These are phyloP conservation scores for Grapholita molesta DNA, from an alignment of 1,140 invertebrate species.

Conservation along the genomic window DNA sequence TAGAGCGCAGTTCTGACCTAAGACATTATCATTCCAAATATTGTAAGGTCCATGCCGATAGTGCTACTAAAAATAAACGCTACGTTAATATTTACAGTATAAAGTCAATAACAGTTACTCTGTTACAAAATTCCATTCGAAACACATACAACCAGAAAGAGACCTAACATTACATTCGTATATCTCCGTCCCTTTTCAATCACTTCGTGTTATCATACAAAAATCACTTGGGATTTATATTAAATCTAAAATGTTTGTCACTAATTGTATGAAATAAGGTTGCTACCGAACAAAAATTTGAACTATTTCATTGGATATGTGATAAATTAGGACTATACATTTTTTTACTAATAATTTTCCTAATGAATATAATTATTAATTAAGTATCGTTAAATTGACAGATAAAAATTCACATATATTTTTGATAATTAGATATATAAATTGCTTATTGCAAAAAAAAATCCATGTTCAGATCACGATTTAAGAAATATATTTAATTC, in stretches of 20 bases:
- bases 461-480: background rate
- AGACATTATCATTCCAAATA: too few relatives aligned
- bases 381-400: conserved; percentile 40
- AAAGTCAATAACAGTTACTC: background rate
- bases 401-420: conserved; percentile 28
- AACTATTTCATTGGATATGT: conserved; percentile 31
- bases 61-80: too few relatives aligned
- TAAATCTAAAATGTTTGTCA: background rate
- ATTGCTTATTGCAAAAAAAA: background rate
- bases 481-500: background rate
- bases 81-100: background rate
- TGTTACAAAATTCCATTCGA: background rate
- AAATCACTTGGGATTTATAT: background rate
- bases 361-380: conserved; percentile 24
- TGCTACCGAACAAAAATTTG: conserved; percentile 23
- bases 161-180: conserved; percentile 8
- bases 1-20: too few relatives aligned
- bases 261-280: background rate
- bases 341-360: background rate
- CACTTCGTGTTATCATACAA: background rate
- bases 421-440: conserved; percentile 13
- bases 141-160: background rate
- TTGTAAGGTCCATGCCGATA: too few relatives aligned
- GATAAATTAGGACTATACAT: conserved; percentile 15
- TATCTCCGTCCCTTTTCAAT: conserved; percentile 2